These are phyloP conservation scores for Epinotia nisella DNA, from an alignment of 2,888 invertebrate genomes.

Conservation along the genomic window DNA sequence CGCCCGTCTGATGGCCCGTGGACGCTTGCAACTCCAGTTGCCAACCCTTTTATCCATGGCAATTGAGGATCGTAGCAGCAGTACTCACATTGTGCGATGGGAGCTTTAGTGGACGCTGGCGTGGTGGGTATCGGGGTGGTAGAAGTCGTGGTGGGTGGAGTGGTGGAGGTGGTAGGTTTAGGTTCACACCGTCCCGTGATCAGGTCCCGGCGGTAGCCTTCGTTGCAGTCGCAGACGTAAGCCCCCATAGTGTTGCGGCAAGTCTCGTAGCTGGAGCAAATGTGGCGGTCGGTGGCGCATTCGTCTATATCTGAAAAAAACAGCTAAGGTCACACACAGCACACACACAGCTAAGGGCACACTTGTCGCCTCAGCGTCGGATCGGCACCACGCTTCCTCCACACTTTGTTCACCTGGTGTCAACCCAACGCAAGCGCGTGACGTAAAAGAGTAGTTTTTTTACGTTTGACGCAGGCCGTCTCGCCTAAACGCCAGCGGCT, in stretches of 20 bases:
- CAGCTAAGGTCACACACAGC: too few species aligned
- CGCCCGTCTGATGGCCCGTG: too few species aligned
- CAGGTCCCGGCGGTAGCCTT: constrained; percentile 90
- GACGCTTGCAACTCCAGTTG: too few species aligned
- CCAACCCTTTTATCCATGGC: too few species aligned
- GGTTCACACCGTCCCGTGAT: constrained; percentile 64
- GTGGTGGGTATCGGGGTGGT: not conserved
- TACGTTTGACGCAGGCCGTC: too few species aligned
- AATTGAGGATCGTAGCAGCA: not conserved
- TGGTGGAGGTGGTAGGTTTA: constrained; percentile 49
- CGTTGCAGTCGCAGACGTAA: constrained; percentile 91
- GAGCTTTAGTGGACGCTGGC: not conserved
- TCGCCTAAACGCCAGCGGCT: too few species aligned
- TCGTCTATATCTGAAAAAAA: constrained; percentile 90
- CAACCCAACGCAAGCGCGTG: too few species aligned
- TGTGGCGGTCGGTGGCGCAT: constrained; percentile 86
- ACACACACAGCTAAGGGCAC: too few species aligned
- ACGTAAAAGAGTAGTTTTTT: too few species aligned
- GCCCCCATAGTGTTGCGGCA: constrained; percentile 96
- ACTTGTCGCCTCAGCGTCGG: not conserved
- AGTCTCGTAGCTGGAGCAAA: constrained; percentile 84
- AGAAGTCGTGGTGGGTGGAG: constrained; percentile 48
- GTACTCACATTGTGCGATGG: not conserved
- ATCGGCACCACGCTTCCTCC: not conserved
- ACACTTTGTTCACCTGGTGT: too few species aligned